Conservation (phyloP, 2,797 vertebrate genomes). For the Ambastaia sidthimunki region DNA sequence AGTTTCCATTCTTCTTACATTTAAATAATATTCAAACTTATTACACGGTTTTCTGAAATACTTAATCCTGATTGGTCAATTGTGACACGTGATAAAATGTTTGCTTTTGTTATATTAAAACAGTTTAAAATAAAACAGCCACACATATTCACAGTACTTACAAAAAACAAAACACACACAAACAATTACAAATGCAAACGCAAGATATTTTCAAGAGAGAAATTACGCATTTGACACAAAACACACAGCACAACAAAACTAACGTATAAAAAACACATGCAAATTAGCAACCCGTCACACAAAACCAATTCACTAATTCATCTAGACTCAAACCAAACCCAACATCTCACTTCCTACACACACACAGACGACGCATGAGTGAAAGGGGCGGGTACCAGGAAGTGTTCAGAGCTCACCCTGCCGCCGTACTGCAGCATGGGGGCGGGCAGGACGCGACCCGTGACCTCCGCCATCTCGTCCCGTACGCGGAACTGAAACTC, state of each 20-base stretch:
- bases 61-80: neutral
- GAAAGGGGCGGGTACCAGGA: constrained; percentile 70
- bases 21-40: neutral
- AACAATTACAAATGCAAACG: neutral
- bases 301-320: neutral
- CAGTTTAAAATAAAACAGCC: too few species aligned
- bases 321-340: neutral
- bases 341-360: constrained; percentile 19
- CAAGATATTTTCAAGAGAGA: neutral
- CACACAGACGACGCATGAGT: constrained; percentile 52
- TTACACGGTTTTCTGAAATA: too few species aligned
- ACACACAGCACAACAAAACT: constrained; percentile 28
- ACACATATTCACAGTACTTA: constrained; percentile 7
- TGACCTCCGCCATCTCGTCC: constrained; percentile 98
- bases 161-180: neutral
- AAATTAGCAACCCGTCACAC: neutral
- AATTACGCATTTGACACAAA: neutral
- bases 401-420: constrained; percentile 86
- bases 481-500: constrained; percentile 97
- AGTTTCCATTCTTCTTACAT: neutral
- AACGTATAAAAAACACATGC: neutral
- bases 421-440: constrained; percentile 98
- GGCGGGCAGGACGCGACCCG: constrained; percentile 92
- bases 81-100: neutral
- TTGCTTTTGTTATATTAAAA: too few species aligned